phyloP scores from a whole-genome alignment of 2,797 vertebrate genomes.

The Scarus forsteni region DNA sequence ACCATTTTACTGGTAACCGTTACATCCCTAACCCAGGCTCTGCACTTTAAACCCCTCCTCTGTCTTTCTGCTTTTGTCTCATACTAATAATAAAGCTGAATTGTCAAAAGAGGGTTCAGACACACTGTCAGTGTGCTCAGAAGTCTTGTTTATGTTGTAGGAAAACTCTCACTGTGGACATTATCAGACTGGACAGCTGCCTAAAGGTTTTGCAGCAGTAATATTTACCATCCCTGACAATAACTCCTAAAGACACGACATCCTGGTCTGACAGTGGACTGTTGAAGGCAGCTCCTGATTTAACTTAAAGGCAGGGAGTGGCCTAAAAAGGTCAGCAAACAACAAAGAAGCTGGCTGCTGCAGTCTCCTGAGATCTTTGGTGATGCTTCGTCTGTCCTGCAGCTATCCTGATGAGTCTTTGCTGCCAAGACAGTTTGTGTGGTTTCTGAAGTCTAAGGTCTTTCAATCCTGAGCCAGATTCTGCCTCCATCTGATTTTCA shows the following conservation, averaged over 20 bases:
- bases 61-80: neutral
- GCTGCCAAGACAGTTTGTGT: conserved; percentile 44
- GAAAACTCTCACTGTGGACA: neutral
- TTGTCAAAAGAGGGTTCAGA: neutral
- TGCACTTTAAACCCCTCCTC: neutral
- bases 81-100: neutral
- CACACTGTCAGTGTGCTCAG: neutral
- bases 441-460: conserved; percentile 10
- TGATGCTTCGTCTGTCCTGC: conserved; percentile 49
- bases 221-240: neutral
- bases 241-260: conserved; percentile 4
- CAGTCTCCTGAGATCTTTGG: conserved; percentile 48
- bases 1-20: too few relatives aligned
- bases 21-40: neutral
- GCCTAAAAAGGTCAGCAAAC: conserved; percentile 30
- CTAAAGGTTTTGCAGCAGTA: conserved; percentile 20
- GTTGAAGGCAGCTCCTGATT: conserved; percentile 7
- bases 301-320: conserved; percentile 8
- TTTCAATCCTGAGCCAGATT: conserved; percentile 8
- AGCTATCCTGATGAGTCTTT: conserved; percentile 21
- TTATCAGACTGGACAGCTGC: conserved; percentile 5
- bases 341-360: conserved; percentile 37
- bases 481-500: conserved; percentile 3
- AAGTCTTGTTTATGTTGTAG: neutral
- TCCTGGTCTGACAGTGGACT: conserved; percentile 5